Evolutionary conservation across 2,113 vertebrate species (phyloP).

Genomic region (Todiramphus saurophagus): DNA sequence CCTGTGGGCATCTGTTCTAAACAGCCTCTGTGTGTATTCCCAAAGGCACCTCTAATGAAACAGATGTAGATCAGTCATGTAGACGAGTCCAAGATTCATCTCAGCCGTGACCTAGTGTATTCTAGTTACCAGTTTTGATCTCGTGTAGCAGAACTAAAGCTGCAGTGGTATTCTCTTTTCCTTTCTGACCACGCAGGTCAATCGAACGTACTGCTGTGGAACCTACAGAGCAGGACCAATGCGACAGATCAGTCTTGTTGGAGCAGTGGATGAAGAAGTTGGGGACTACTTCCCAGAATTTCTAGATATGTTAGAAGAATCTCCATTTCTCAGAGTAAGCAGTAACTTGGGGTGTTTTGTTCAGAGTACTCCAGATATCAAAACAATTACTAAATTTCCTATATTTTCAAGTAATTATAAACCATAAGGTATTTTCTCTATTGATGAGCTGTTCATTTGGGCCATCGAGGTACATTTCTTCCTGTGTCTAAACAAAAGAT

Average conservation of each 20-base stretch:
- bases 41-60: background rate
- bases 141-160: background rate
- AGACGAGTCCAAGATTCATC: background rate
- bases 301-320: constrained; percentile 97
- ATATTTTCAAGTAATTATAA: background rate
- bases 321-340: constrained; percentile 94
- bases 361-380: background rate
- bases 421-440: background rate
- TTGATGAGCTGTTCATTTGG: background rate
- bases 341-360: background rate
- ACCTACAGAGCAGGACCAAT: constrained; percentile 96
- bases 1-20: background rate
- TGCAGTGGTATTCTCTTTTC: background rate
- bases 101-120: background rate
- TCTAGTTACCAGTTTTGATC: rapidly evolving
- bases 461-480: background rate
- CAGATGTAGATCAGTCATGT: background rate
- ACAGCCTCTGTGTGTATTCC: background rate
- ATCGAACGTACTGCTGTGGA: constrained; percentile 94
- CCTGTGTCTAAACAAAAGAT: background rate
- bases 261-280: constrained; percentile 97
- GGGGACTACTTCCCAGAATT: constrained; percentile 98
- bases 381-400: background rate
- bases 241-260: constrained; percentile 97
- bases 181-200: constrained; percentile 78